Evolutionary conservation across 1,140 invertebrate genomes (phyloP), one percentile per base, ranked within the genome.

Genomic region (Solen grandis): DNA sequence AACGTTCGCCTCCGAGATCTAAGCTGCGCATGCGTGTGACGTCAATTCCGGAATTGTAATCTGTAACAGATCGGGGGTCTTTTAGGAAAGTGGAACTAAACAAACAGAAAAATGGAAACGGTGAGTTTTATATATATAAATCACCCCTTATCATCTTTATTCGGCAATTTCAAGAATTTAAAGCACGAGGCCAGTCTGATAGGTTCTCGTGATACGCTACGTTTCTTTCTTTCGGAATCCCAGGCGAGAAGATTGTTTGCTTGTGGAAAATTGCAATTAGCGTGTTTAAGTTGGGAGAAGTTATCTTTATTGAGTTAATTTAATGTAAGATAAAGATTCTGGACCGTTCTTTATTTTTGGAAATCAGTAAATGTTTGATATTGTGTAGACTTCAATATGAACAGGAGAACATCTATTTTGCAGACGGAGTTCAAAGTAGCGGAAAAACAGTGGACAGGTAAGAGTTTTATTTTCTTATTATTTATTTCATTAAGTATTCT

Each of bases 401-500:
- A 78, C 46, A 3, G 75, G 50, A 13, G 75, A 55, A 78, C 75
- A 69, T 78, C 75, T 69, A 50, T 78, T 68, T 81, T 84, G 50
- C 74, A 83, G 78, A 73, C 85, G 36, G 81, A 83, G 52, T 87
- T 86, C 74, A 87, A 84, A 70, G 80, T 85, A 35, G 54, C 86
- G 25, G 82, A 87, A 52, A 87, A 87, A 46, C 86, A 86, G 36
- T 77, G 82, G 55, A 73, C 82, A 63, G 86, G 86, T 87, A 82
- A 84, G 86, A 80, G 5, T 38, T 41, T 29, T 62, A 60, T 66
- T 35, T 16, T 66, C n/a, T 66, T 5, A 62, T 31, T 4, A 19
- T 4, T 33, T 27, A 36, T 4, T 1, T 2, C 19, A 31, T 72
- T 52, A 29, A 13, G 54, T 29, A 29, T 1, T 35, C 72, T 41